phyloP scores from a whole-genome alignment of 1,140 invertebrate species.

The Holotrichia oblita region DNA sequence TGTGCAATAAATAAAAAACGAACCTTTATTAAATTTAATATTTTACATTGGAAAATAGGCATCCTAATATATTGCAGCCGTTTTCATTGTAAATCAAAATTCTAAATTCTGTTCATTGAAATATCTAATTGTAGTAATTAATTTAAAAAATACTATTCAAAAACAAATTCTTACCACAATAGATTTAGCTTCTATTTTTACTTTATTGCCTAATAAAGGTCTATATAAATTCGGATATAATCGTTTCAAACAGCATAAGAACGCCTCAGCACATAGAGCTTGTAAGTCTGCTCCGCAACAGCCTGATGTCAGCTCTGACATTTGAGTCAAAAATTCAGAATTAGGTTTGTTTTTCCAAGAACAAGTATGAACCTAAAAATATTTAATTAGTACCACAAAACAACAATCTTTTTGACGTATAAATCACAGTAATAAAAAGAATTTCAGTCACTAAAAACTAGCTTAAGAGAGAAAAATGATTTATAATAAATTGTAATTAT shows the following conservation, averaged over 20 bases:
- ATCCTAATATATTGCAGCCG: too few species aligned
- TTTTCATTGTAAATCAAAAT: too few species aligned
- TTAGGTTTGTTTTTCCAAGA: conserved; percentile 61
- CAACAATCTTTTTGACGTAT: not conserved
- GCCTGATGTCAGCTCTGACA: conserved; percentile 81
- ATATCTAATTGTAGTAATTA: too few species aligned
- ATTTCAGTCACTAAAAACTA: not conserved
- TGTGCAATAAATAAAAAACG: too few species aligned
- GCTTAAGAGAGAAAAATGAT: not conserved
- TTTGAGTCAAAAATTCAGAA: conserved; percentile 65
- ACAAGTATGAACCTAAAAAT: conserved; percentile 53
- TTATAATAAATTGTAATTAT: not conserved
- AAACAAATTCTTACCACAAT: conserved; percentile 69
- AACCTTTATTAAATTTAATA: too few species aligned
- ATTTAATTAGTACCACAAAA: not conserved
- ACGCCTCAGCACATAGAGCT: conserved; percentile 86
- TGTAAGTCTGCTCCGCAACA: conserved; percentile 92
- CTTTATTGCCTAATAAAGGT: conserved; percentile 70
- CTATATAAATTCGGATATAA: conserved; percentile 90
- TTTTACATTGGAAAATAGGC: too few species aligned
- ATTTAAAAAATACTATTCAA: not conserved
- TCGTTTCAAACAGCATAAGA: conserved; percentile 80
- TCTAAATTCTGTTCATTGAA: too few species aligned
- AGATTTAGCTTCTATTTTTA: conserved; percentile 80
- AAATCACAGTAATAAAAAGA: not conserved